phyloP scores from a whole-genome alignment of 2,113 vertebrate genomes.

The Tympanuchus pallidicinctus region DNA sequence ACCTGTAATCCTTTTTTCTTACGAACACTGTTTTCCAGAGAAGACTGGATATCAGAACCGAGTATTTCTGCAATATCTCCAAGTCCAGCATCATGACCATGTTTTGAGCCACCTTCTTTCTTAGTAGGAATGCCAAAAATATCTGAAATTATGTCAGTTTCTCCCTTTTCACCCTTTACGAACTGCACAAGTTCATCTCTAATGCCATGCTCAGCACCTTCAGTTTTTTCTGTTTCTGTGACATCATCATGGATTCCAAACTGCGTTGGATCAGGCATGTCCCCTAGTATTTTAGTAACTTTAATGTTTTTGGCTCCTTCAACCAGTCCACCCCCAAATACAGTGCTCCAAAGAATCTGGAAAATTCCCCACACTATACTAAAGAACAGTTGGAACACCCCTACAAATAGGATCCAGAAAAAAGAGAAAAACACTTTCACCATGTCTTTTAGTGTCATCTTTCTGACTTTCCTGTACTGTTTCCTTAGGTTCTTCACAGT shows the following conservation, averaged over 20 bases:
- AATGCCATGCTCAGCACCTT: slow-evolving; percentile 78
- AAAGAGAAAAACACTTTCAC: slow-evolving; percentile 90
- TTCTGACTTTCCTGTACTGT: slow-evolving; percentile 88
- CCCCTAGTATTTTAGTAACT: slow-evolving; percentile 96
- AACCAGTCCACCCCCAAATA: slow-evolving; percentile 95
- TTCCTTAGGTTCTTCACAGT: slow-evolving; percentile 89
- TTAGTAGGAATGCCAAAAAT: slow-evolving; percentile 88
- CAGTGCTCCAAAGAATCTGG: slow-evolving; percentile 93
- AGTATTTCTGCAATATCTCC: slow-evolving; percentile 93
- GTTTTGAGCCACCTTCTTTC: slow-evolving; percentile 88
- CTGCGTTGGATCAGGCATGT: slow-evolving; percentile 98
- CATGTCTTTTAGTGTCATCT: slow-evolving; percentile 92
- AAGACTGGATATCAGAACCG: slow-evolving; percentile 85
- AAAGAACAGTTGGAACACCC: slow-evolving; percentile 87
- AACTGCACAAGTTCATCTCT: slow-evolving; percentile 85
- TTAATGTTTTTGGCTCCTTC: slow-evolving; percentile 98
- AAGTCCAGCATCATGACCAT: slow-evolving; percentile 88
- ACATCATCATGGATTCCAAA: slow-evolving; percentile 96
- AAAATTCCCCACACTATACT: slow-evolving; percentile 90
- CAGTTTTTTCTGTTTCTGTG: slow-evolving; percentile 89
- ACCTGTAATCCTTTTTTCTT: slow-evolving; percentile 93
- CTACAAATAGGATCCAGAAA: slow-evolving; percentile 90
- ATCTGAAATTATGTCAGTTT: slow-evolving; percentile 88
- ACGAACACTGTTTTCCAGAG: slow-evolving; percentile 85
- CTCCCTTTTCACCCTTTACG: slow-evolving; percentile 86